Evolutionary conservation across 2,797 vertebrate species (phyloP).

Genomic region (Adelosebastes latens): DNA sequence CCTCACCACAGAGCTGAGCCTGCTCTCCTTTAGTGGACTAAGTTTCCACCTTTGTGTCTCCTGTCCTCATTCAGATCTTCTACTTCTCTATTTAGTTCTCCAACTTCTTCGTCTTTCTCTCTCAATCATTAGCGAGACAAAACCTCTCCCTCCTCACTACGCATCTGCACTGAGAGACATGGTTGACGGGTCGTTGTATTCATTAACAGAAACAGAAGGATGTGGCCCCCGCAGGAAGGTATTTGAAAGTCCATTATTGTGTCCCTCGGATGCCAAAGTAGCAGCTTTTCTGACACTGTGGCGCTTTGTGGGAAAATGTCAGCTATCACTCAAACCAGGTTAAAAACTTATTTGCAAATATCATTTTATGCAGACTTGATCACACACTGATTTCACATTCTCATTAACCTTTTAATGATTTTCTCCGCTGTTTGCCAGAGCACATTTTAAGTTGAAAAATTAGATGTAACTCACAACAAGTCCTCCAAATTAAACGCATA

Average conservation of each 20-base stretch:
- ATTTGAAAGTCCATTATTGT: slow-evolving; percentile 35
- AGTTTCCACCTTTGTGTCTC: neutral
- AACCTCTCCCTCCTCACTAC: neutral
- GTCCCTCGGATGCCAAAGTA: neutral
- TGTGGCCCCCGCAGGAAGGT: slow-evolving; percentile 4
- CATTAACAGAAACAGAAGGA: slow-evolving; percentile 10
- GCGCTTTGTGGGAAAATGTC: slow-evolving; percentile 28
- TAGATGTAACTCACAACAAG: neutral
- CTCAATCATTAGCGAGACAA: neutral
- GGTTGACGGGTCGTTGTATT: slow-evolving; percentile 1
- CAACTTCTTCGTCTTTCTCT: neutral
- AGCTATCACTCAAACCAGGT: neutral
- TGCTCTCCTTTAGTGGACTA: neutral
- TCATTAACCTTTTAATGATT: neutral
- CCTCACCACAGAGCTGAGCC: neutral
- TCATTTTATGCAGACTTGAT: neutral
- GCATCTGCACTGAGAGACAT: neutral
- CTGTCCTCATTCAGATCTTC: neutral
- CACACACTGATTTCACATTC: neutral
- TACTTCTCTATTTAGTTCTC: neutral
- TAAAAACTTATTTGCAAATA: slow-evolving; percentile 1
- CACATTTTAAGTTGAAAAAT: neutral
- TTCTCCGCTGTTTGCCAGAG: neutral
- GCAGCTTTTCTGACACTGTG: neutral
- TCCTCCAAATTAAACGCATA: neutral